These are phyloP conservation scores for Cheilosia pagana DNA, from an alignment of 2,888 invertebrate species.

Conservation along the genomic window DNA sequence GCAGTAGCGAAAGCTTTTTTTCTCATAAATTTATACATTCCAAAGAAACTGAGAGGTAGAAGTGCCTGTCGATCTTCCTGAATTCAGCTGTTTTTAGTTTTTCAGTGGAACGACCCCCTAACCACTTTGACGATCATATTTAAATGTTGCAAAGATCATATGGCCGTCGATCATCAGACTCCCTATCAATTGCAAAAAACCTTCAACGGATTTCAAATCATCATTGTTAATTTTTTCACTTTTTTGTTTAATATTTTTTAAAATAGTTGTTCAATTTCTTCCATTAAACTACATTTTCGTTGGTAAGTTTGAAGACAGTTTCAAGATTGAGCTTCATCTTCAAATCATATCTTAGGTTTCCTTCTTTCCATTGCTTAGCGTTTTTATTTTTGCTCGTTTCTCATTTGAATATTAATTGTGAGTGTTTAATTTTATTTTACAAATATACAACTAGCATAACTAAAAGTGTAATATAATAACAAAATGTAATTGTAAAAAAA, in stretches of 20 bases:
- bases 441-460: slow-evolving; percentile 51
- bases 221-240: not conserved
- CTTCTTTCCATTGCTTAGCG: slow-evolving; percentile 41
- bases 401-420: slow-evolving; percentile 3
- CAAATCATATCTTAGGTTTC: slow-evolving; percentile 16
- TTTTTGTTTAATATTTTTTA: slow-evolving; percentile 4
- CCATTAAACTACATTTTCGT: slow-evolving; percentile 15
- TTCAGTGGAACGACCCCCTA: too few species aligned
- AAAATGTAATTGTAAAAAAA: slow-evolving; percentile 36
- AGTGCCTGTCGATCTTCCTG: too few species aligned
- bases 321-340: not conserved
- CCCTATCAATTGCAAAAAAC: not conserved
- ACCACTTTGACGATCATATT: too few species aligned
- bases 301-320: slow-evolving; percentile 47
- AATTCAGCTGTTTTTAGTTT: too few species aligned
- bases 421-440: not conserved
- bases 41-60: too few species aligned
- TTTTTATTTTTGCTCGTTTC: not conserved
- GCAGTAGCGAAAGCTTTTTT: too few species aligned
- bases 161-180: not conserved
- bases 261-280: not conserved
- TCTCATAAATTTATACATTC: too few species aligned
- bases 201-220: not conserved
- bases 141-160: too few species aligned
- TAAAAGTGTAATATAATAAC: slow-evolving; percentile 25